These are phyloP conservation scores for Thryonomys swinderianus DNA, from an alignment of 2,113 vertebrate species.

Conservation along the genomic window DNA sequence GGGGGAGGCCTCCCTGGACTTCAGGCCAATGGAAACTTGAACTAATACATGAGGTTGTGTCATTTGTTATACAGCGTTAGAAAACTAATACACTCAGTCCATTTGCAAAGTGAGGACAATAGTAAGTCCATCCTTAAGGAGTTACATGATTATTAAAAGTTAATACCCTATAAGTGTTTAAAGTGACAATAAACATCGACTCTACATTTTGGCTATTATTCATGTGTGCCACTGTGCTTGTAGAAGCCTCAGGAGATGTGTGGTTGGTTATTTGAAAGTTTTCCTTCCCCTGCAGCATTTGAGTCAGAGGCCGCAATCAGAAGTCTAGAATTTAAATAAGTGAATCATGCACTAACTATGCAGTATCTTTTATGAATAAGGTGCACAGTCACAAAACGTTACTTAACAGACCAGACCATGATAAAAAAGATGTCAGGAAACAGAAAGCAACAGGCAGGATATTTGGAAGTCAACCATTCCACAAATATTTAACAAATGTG, in stretches of 20 bases:
- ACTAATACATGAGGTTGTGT: background rate
- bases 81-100: background rate
- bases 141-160: background rate
- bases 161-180: background rate
- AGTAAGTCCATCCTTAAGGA: background rate
- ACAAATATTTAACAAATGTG: background rate
- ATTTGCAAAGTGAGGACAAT: background rate
- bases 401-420: background rate
- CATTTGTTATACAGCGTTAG: background rate
- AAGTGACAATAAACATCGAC: background rate
- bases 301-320: constrained; percentile 45
- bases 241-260: background rate
- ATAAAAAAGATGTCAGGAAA: background rate
- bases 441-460: background rate
- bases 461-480: background rate
- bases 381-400: background rate
- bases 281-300: constrained; percentile 27
- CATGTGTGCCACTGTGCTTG: background rate
- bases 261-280: constrained; percentile 51
- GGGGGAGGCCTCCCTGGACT: background rate
- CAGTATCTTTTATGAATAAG: constrained; percentile 12
- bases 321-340: constrained; percentile 60
- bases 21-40: background rate
- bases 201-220: background rate
- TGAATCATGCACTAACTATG: constrained; percentile 47